phyloP scores from a whole-genome alignment of 1,140 invertebrate species.

The Ruditapes philippinarum region DNA sequence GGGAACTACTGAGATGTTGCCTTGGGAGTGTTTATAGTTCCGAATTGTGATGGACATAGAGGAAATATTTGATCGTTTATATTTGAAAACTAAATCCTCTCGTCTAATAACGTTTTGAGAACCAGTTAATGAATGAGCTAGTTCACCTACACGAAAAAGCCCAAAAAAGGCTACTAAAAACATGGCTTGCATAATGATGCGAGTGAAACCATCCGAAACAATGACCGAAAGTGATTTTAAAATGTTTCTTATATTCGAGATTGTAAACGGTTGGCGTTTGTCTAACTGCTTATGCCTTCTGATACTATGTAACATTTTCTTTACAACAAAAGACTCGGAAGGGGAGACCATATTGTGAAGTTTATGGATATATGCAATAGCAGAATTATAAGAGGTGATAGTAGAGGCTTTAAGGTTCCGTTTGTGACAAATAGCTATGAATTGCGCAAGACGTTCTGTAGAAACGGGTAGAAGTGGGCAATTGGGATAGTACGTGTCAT shows the following conservation, averaged over 20 bases:
- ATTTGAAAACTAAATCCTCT: background rate
- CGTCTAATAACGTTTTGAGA: background rate
- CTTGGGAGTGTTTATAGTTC: too few species aligned
- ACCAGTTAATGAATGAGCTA: background rate
- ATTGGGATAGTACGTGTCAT: background rate
- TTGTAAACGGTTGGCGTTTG: constrained; percentile 24
- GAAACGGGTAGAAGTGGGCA: background rate
- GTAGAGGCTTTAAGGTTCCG: background rate
- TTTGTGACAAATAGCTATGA: constrained; percentile 27
- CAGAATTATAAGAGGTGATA: constrained; percentile 27
- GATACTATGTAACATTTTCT: too few species aligned
- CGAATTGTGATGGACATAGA: too few species aligned
- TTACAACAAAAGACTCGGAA: too few species aligned
- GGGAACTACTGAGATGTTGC: too few species aligned
- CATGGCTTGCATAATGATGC: constrained; percentile 9
- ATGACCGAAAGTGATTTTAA: too few species aligned
- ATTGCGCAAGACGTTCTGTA: background rate
- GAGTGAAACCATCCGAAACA: too few species aligned
- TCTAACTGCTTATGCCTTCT: background rate
- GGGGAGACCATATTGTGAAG: background rate
- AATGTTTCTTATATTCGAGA: too few species aligned
- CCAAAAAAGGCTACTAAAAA: constrained; percentile 28
- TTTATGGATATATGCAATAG: constrained; percentile 31
- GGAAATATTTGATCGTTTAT: too few species aligned
- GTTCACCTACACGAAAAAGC: constrained; percentile 8